Evolutionary conservation across 2,113 vertebrate species (phyloP).

Genomic region (Melanerpes aurifrons): DNA sequence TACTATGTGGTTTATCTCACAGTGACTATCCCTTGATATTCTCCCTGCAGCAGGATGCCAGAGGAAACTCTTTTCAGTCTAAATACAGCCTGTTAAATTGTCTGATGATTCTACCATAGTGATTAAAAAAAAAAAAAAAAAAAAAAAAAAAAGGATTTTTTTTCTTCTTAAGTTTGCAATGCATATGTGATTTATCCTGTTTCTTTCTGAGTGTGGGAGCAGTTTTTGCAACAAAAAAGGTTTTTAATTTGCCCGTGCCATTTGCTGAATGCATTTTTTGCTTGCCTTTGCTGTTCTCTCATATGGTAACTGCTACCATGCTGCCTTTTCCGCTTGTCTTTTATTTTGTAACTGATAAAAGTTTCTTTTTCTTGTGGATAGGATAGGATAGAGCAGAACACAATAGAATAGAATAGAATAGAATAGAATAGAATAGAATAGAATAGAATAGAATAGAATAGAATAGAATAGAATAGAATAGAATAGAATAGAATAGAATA

Average conservation of each 20-base stretch:
- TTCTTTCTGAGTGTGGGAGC: background rate
- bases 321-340: background rate
- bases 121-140: background rate
- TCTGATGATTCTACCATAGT: background rate
- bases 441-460: too few relatives aligned
- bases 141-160: too few relatives aligned
- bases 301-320: background rate
- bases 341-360: background rate
- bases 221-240: background rate
- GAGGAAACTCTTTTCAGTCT: background rate
- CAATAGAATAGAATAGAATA: too few relatives aligned
- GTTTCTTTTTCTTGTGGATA: background rate
- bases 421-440: too few relatives aligned
- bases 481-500: too few relatives aligned
- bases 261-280: background rate
- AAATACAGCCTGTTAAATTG: background rate
- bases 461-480: too few relatives aligned
- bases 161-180: background rate
- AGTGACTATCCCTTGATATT: background rate
- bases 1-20: background rate
- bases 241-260: background rate
- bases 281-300: background rate
- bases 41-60: background rate
- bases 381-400: too few relatives aligned
- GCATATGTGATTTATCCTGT: background rate